Percentiles rank a stretch among this genome's conserved stretches.
phyloP scores from a whole-genome alignment of 2,113 vertebrate genomes.

The Dicentrarchus labrax region DNA sequence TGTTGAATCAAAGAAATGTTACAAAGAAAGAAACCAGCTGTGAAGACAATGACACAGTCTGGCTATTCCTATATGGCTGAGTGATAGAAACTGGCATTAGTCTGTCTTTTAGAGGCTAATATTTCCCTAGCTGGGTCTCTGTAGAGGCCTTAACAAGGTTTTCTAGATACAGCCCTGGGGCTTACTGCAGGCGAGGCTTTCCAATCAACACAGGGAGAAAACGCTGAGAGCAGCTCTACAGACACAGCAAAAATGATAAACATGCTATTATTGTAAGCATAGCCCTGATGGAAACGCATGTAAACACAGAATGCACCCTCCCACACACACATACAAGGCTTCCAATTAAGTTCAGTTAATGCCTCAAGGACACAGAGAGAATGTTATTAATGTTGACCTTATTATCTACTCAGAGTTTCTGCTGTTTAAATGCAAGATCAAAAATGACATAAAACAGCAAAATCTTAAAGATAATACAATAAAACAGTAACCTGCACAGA shows the following conservation, averaged over 20 bases:
- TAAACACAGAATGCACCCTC: neutral
- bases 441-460: neutral
- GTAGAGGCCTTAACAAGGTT: slow-evolving; percentile 33
- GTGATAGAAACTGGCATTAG: neutral
- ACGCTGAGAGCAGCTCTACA: slow-evolving; percentile 17
- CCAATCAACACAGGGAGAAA: slow-evolving; percentile 30
- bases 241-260: slow-evolving; percentile 12
- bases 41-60: neutral
- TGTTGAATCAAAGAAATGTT: neutral
- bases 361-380: neutral
- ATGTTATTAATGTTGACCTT: neutral
- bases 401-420: neutral
- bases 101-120: slow-evolving; percentile 5
- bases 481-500: neutral
- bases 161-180: slow-evolving; percentile 29
- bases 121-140: slow-evolving; percentile 24
- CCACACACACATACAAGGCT: neutral
- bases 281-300: neutral
- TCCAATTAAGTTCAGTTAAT: neutral
- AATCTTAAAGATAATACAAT: neutral
- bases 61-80: neutral
- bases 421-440: neutral
- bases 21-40: neutral
- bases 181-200: slow-evolving; percentile 39
- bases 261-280: slow-evolving; percentile 10